A percentile compares a stretch with the other conserved stretches of the same genome.
Evolutionary conservation across 2,113 vertebrate genomes (phyloP).

Genomic region (Aythya baeri): DNA sequence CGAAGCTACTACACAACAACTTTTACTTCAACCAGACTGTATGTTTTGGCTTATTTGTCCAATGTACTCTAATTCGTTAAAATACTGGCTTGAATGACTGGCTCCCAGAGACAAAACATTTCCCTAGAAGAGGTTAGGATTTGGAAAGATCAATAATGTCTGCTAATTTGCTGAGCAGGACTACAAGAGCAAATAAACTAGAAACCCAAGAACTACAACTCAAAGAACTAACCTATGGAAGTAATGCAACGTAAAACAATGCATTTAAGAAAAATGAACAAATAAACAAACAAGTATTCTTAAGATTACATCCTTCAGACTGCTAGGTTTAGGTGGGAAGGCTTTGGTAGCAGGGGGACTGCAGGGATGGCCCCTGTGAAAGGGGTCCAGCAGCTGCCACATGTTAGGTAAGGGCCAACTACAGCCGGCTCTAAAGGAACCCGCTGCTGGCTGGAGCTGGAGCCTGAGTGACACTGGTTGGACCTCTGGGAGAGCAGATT

Average conservation of each 20-base stretch:
- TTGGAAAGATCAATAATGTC: background rate
- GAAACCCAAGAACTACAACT: background rate
- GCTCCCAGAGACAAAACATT: background rate
- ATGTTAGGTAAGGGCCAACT: no score
- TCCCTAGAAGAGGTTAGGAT: background rate
- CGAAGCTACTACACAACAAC: background rate
- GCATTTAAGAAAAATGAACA: background rate
- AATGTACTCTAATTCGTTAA: background rate
- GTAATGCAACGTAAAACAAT: accelerated
- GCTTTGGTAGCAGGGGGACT: no score
- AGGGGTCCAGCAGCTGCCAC: no score
- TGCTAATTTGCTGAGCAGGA: background rate
- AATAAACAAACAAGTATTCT: background rate
- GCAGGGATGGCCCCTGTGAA: no score
- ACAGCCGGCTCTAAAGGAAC: no score
- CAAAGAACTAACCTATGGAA: background rate
- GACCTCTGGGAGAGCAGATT: no score
- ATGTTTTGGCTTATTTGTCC: background rate
- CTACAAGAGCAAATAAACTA: background rate
- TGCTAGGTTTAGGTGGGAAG: no score
- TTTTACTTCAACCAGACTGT: background rate
- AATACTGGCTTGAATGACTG: background rate
- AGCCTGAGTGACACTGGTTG: no score
- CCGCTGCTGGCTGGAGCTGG: no score
- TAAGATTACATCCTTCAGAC: background rate